A percentile compares a stretch with the other conserved stretches of the same genome.
Evolutionary conservation across 2,888 invertebrate species (phyloP).

Genomic region (Allolobophora icterica): DNA sequence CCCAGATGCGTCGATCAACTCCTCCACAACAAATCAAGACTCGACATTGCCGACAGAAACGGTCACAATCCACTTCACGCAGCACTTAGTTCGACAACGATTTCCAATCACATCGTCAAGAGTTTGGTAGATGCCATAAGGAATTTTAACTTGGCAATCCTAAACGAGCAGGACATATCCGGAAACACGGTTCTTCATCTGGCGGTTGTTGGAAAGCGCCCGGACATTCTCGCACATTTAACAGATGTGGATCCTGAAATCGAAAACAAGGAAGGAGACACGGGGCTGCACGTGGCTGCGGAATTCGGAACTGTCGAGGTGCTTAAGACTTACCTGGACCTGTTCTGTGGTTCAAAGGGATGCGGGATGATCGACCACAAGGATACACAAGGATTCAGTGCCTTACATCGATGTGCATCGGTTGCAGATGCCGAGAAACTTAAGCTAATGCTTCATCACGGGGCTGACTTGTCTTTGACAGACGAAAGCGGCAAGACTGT

Average conservation of each 20-base stretch:
- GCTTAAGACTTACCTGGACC: constrained; percentile 34
- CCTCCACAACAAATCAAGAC: constrained; percentile 31
- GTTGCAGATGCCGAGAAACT: constrained; percentile 39
- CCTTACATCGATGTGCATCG: constrained; percentile 39
- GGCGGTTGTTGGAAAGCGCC: constrained; percentile 35
- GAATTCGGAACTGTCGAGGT: constrained; percentile 35
- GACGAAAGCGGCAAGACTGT: constrained; percentile 34
- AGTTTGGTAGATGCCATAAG: constrained; percentile 30
- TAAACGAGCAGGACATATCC: constrained; percentile 39
- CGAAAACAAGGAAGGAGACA: constrained; percentile 43
- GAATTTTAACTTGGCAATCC: not conserved
- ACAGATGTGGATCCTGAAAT: constrained; percentile 38
- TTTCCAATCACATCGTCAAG: constrained; percentile 15
- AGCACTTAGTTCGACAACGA: constrained; percentile 31
- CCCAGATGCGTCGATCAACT: constrained; percentile 35
- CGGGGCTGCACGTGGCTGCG: constrained; percentile 40
- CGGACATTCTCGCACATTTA: constrained; percentile 34
- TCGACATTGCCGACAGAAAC: constrained; percentile 31
- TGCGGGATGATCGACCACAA: constrained; percentile 39
- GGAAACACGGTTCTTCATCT: constrained; percentile 43
- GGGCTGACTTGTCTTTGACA: constrained; percentile 40
- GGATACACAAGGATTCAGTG: constrained; percentile 39
- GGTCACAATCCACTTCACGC: constrained; percentile 39
- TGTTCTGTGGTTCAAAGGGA: constrained; percentile 36
- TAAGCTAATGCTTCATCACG: constrained; percentile 36